Conservation (phyloP, 2,888 invertebrate genomes). For the Amiota mariae region DNA sequence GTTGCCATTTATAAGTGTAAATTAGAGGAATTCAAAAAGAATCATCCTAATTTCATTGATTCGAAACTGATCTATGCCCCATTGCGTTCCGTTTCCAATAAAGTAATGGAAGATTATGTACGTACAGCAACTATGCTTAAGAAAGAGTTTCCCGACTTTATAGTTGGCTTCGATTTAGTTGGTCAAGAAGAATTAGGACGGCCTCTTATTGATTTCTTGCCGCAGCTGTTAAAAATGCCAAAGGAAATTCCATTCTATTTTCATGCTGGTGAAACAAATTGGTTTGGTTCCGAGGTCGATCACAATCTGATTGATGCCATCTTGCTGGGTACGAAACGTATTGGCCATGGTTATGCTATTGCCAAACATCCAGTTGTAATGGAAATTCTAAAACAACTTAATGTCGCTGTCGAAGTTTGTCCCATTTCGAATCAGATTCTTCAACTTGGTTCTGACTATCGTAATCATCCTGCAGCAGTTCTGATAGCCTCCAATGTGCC, state of each 20-base stretch:
- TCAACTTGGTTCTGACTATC: constrained; percentile 80
- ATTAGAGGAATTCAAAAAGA: constrained; percentile 76
- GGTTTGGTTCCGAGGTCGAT: constrained; percentile 80
- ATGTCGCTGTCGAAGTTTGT: constrained; percentile 84
- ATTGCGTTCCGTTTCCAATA: constrained; percentile 73
- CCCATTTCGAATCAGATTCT: constrained; percentile 86
- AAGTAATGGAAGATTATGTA: constrained; percentile 74
- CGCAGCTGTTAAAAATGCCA: constrained; percentile 75
- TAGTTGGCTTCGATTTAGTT: constrained; percentile 88
- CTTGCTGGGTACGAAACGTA: constrained; percentile 81
- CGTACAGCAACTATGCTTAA: constrained; percentile 66
- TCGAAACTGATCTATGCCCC: constrained; percentile 82
- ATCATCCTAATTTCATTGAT: constrained; percentile 80
- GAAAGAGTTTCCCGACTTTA: constrained; percentile 77
- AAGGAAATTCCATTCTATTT: constrained; percentile 80
- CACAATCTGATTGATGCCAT: constrained; percentile 85
- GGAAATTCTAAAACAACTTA: constrained; percentile 75
- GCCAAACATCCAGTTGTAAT: constrained; percentile 82
- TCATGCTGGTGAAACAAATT: constrained; percentile 88
- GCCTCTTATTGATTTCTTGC: constrained; percentile 78
- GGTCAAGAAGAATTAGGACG: constrained; percentile 84
- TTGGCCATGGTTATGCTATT: constrained; percentile 86
- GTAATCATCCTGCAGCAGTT: constrained; percentile 83
- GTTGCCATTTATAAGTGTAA: constrained; percentile 77
- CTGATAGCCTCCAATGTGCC: constrained; percentile 81